Percentiles rank a stretch among this genome's conserved stretches.
These are phyloP conservation scores for Acleris cristana DNA, from an alignment of 2,888 invertebrate genomes.

Conservation along the genomic window DNA sequence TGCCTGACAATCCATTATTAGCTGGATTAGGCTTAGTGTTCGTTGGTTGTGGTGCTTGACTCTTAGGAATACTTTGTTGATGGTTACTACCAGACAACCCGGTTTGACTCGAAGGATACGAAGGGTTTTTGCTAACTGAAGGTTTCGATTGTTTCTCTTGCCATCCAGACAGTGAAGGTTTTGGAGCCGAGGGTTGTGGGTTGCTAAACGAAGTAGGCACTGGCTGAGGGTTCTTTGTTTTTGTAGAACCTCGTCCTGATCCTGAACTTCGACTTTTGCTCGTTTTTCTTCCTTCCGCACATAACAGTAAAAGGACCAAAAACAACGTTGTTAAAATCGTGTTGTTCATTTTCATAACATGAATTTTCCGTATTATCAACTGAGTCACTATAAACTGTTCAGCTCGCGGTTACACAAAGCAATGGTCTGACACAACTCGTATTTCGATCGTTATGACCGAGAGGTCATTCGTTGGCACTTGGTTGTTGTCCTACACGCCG, in stretches of 20 bases:
- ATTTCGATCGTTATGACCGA: slow-evolving; percentile 59
- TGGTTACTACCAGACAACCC: slow-evolving; percentile 41
- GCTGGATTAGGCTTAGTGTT: slow-evolving; percentile 49
- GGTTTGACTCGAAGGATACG: slow-evolving; percentile 47
- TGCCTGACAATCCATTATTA: slow-evolving; percentile 67
- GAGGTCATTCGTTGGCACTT: slow-evolving; percentile 35
- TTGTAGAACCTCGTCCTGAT: slow-evolving; percentile 64
- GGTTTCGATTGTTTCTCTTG: slow-evolving; percentile 69
- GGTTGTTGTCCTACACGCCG: slow-evolving; percentile 30
- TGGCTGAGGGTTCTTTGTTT: slow-evolving; percentile 64
- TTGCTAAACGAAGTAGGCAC: slow-evolving; percentile 72
- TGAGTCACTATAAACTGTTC: slow-evolving; percentile 40
- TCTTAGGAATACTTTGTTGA: slow-evolving; percentile 67
- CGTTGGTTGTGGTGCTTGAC: slow-evolving; percentile 48
- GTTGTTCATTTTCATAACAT: slow-evolving; percentile 54
- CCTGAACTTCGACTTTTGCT: slow-evolving; percentile 69
- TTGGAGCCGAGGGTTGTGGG: slow-evolving; percentile 59
- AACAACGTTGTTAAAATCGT: slow-evolving; percentile 51
- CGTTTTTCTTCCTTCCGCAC: slow-evolving; percentile 64
- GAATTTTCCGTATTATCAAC: slow-evolving; percentile 18
- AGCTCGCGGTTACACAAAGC: slow-evolving; percentile 45
- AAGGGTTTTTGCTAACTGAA: slow-evolving; percentile 40
- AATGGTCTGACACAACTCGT: slow-evolving; percentile 57
- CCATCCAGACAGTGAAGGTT: slow-evolving; percentile 71
- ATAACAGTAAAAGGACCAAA: slow-evolving; percentile 50